Percentiles rank a stretch among this genome's conserved stretches.
Conservation (phyloP, 2,797 vertebrate species). For the Borostomias antarcticus region DNA sequence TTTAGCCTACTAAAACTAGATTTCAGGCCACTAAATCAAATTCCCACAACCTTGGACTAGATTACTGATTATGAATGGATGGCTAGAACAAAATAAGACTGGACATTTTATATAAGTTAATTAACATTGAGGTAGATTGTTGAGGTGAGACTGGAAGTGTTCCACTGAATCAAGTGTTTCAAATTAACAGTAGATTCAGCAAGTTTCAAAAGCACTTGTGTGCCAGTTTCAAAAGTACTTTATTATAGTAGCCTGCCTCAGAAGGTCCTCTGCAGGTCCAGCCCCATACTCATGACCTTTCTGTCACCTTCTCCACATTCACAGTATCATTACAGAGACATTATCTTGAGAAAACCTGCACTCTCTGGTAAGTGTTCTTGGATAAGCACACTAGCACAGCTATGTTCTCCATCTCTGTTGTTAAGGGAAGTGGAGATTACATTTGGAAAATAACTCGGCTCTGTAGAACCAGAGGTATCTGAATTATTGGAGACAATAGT, state of each 20-base stretch:
- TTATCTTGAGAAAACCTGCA: conserved; percentile 16
- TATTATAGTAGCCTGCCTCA: neutral
- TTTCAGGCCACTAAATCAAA: too few species aligned
- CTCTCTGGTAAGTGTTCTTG: conserved; percentile 45
- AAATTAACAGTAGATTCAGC: too few species aligned
- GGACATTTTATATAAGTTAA: too few species aligned
- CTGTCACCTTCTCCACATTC: neutral
- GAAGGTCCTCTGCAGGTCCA: neutral
- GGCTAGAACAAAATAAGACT: too few species aligned
- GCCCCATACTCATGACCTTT: neutral
- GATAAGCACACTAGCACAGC: too few species aligned
- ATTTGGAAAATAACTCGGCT: conserved; percentile 55
- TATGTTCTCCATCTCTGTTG: conserved; percentile 45
- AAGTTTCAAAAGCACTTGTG: too few species aligned
- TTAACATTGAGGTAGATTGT: too few species aligned
- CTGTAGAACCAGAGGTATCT: conserved; percentile 40
- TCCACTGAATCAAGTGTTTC: too few species aligned
- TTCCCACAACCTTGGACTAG: too few species aligned
- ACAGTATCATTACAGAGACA: conserved; percentile 24
- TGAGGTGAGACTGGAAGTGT: too few species aligned
- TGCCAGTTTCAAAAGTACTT: neutral
- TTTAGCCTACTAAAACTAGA: too few species aligned
- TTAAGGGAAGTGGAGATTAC: conserved; percentile 59
- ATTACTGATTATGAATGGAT: too few species aligned
- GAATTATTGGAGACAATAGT: conserved; percentile 42